Conservation (phyloP, 2,797 vertebrate species). For the Telmatherina bonti region DNA sequence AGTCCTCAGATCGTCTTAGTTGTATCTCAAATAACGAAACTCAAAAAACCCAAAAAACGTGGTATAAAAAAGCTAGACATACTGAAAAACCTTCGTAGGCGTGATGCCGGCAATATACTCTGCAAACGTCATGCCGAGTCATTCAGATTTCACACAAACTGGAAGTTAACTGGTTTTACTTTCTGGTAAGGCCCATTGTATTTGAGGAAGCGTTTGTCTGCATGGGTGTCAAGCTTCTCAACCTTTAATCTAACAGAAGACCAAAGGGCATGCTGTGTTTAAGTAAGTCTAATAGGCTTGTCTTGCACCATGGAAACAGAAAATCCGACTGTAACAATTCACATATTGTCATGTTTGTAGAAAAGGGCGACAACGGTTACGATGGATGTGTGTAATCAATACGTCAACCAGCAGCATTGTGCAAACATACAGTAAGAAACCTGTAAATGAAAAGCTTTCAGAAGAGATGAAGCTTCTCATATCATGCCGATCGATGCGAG, state of each 20-base stretch:
- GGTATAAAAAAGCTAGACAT: neutral
- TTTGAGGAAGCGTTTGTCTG: slow-evolving; percentile 23
- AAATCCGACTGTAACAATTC: slow-evolving; percentile 26
- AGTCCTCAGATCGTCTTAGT: neutral
- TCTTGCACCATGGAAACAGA: slow-evolving; percentile 42
- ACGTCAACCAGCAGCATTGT: neutral
- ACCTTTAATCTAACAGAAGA: slow-evolving; percentile 29
- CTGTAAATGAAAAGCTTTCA: no score
- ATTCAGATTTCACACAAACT: neutral
- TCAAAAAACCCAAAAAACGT: neutral
- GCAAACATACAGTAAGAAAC: no score
- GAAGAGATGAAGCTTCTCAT: no score
- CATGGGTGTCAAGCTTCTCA: neutral
- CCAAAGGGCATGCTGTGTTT: slow-evolving; percentile 7
- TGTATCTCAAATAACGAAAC: slow-evolving; percentile 13
- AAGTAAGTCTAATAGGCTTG: slow-evolving; percentile 27
- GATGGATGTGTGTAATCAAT: neutral
- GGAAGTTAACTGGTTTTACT: slow-evolving; percentile 2
- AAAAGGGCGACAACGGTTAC: slow-evolving; percentile 17
- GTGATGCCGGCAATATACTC: neutral
- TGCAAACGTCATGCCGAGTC: slow-evolving; percentile 13
- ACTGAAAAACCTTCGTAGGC: slow-evolving; percentile 6
- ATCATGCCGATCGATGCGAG: no score
- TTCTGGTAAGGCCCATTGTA: neutral
- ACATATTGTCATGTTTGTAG: neutral